Conservation (phyloP, 2,888 invertebrate genomes). For the Adelphocoris suturalis region DNA sequence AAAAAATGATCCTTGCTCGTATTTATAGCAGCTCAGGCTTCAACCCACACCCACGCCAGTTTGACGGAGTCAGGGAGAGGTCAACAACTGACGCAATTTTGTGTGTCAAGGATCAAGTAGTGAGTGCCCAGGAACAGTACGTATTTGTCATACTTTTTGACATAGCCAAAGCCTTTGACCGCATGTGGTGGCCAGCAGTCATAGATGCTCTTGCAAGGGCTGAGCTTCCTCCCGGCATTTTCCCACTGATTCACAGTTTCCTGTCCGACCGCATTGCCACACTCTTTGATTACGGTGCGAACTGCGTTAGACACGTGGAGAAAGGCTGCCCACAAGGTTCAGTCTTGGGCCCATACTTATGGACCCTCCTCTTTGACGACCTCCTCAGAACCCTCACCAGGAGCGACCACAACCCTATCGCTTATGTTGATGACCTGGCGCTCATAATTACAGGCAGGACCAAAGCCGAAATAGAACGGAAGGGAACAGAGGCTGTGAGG, state of each 20-base stretch:
- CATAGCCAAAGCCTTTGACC: constrained; percentile 49
- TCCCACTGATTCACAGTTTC: not conserved
- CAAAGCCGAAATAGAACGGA: constrained; percentile 45
- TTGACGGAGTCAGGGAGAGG: not conserved
- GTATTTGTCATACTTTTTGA: constrained; percentile 28
- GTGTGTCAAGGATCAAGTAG: not conserved
- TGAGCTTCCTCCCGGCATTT: no score
- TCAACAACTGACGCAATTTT: constrained; percentile 46
- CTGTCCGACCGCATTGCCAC: not conserved
- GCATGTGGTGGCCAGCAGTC: constrained; percentile 19
- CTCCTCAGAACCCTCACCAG: constrained; percentile 6
- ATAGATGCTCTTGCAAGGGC: not conserved
- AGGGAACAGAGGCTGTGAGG: constrained; percentile 21
- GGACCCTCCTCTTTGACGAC: no score
- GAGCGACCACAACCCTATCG: not conserved
- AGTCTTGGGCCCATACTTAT: no score
- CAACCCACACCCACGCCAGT: constrained; percentile 41
- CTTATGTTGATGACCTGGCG: constrained; percentile 57
- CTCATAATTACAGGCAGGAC: not conserved
- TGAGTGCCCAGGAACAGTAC: not conserved
- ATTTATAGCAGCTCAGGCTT: not conserved
- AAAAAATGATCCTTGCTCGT: constrained; percentile 21
- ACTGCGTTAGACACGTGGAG: not conserved
- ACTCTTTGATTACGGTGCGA: not conserved
- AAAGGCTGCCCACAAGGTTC: constrained; percentile 58